Evolutionary conservation across 2,888 invertebrate species (phyloP).

Genomic region (Holacanthella duospinosa): DNA sequence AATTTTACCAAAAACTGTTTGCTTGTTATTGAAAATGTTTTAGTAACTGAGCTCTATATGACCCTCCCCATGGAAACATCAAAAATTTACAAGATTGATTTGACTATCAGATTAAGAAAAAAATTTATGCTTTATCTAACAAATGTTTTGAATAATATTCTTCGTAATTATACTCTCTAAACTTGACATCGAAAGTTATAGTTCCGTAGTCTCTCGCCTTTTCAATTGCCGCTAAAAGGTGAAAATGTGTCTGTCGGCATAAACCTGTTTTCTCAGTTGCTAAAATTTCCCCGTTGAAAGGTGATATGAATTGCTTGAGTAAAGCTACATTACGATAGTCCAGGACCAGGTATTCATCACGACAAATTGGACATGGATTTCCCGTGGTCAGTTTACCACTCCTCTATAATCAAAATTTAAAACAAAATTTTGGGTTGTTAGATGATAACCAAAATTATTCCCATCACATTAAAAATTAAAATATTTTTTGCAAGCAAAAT

Average conservation of each 20-base stretch:
- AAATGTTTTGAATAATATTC: slow-evolving; percentile 48
- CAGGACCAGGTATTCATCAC: slow-evolving; percentile 83
- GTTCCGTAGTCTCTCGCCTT: slow-evolving; percentile 72
- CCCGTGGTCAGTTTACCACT: slow-evolving; percentile 61
- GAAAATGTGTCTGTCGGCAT: slow-evolving; percentile 65
- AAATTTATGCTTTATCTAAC: not conserved
- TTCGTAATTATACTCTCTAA: slow-evolving; percentile 69
- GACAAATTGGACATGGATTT: slow-evolving; percentile 88
- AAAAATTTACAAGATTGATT: too few relatives aligned
- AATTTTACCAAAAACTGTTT: too few relatives aligned
- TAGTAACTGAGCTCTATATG: too few relatives aligned
- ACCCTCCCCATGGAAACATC: too few relatives aligned
- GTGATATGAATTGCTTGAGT: slow-evolving; percentile 78
- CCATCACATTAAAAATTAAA: too few relatives aligned
- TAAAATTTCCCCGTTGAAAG: slow-evolving; percentile 62
- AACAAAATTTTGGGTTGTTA: not conserved
- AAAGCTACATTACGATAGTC: slow-evolving; percentile 68
- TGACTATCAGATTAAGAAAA: too few relatives aligned
- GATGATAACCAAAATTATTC: too few relatives aligned
- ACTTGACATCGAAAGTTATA: slow-evolving; percentile 71
- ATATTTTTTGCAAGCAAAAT: too few relatives aligned
- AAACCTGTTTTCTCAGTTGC: slow-evolving; percentile 61
- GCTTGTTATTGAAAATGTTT: too few relatives aligned
- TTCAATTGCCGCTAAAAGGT: slow-evolving; percentile 63
- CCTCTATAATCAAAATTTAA: slow-evolving; percentile 45